Conservation (phyloP, 2,797 vertebrate species). For the Rhodeus uyekii region DNA sequence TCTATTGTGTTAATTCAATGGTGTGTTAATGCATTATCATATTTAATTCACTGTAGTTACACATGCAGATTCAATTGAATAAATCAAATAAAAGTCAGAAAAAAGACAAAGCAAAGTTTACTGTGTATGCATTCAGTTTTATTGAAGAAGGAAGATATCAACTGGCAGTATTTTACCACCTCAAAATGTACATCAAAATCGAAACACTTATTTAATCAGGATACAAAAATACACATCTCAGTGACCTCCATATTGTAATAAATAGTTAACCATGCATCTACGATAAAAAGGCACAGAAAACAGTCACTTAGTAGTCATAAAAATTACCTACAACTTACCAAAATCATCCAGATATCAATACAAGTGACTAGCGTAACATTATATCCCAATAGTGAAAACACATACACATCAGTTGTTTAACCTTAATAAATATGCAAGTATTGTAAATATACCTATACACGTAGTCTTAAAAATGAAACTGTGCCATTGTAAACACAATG, state of each 20-base stretch:
- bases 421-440: conserved; percentile 98
- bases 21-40: background rate
- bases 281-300: conserved; percentile 98
- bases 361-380: conserved; percentile 94
- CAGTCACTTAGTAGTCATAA: conserved; percentile 99
- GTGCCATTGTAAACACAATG: conserved; percentile 99
- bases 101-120: conserved; percentile 22
- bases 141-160: conserved; percentile 95
- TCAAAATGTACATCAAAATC: conserved; percentile 89
- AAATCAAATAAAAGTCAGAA: background rate
- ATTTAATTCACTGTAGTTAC: background rate
- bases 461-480: conserved; percentile 87
- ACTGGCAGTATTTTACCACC: conserved; percentile 83
- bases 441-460: conserved; percentile 81
- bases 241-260: conserved; percentile 97
- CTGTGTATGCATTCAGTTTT: conserved; percentile 89
- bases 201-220: conserved; percentile 90
- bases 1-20: background rate
- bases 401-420: conserved; percentile 91
- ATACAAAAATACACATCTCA: conserved; percentile 99
- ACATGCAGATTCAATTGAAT: background rate
- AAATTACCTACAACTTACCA: conserved; percentile 97
- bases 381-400: conserved; percentile 99
- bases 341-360: conserved; percentile 93
- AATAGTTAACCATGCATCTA: conserved; percentile 98